Percentiles rank a stretch among this genome's conserved stretches.
Evolutionary conservation across 2,888 invertebrate species (phyloP).

Genomic region (Meganola albula): DNA sequence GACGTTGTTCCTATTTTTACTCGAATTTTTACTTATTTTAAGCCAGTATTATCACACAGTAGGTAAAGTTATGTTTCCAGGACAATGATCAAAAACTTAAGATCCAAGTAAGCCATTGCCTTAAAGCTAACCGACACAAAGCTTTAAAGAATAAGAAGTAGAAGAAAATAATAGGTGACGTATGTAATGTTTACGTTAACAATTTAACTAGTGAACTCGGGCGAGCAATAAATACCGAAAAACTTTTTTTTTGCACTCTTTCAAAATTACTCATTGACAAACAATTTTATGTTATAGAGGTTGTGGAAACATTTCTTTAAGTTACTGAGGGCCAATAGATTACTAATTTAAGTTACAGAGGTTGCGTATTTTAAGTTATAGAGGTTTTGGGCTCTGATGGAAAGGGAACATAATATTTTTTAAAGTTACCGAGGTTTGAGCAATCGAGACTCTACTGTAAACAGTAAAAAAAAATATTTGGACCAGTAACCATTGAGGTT

Average conservation of each 20-base stretch:
- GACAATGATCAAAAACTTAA: conserved; percentile 3
- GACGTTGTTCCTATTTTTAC: too few relatives aligned
- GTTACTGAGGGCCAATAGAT: background rate
- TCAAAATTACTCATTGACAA: background rate
- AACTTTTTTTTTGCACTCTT: background rate
- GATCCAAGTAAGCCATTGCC: conserved; percentile 1
- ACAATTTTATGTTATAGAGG: background rate
- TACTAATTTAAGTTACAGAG: background rate
- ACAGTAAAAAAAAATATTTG: too few relatives aligned
- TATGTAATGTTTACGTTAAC: conserved; percentile 1
- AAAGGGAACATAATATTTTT: background rate
- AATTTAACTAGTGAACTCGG: background rate
- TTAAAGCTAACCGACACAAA: background rate
- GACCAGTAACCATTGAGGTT: too few relatives aligned
- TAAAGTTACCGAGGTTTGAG: conserved; percentile 1
- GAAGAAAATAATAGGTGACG: conserved; percentile 1
- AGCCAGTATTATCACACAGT: conserved; percentile 4
- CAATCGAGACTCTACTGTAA: background rate
- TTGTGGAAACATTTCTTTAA: background rate
- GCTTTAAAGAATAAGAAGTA: background rate
- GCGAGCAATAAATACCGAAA: conserved; percentile 1
- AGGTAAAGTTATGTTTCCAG: conserved; percentile 3
- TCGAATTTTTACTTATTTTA: conserved; percentile 2
- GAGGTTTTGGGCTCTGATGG: background rate
- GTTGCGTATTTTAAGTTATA: conserved; percentile 1